A percentile compares a stretch with the other conserved stretches of the same genome.
Evolutionary conservation across 1,140 invertebrate species (phyloP).

Genomic region (Ridgeia piscesae): DNA sequence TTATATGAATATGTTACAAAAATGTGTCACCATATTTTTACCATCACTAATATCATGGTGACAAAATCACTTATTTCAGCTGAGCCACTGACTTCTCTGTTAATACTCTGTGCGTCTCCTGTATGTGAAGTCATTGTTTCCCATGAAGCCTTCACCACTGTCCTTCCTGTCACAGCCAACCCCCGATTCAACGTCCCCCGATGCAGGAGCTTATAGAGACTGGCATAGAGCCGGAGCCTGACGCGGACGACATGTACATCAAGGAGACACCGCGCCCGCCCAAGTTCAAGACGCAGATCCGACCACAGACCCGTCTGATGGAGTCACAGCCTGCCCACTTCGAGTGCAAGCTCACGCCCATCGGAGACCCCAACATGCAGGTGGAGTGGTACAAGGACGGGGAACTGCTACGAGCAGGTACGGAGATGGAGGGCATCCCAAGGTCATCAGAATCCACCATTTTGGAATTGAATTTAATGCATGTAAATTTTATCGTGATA

Average conservation of each 20-base stretch:
- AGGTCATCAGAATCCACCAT: neutral
- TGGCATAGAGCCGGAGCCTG: conserved; percentile 33
- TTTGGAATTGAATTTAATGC: neutral
- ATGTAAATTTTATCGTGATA: neutral
- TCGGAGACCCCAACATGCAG: conserved; percentile 94
- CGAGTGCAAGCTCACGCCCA: conserved; percentile 94
- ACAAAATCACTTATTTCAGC: neutral
- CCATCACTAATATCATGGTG: neutral
- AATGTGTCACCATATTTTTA: neutral
- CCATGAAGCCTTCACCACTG: neutral
- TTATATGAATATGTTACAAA: no score
- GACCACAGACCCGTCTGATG: conserved; percentile 66
- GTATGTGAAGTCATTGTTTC: neutral
- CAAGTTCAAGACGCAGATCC: conserved; percentile 89
- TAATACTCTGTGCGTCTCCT: neutral
- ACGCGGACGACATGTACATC: conserved; percentile 50
- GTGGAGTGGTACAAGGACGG: conserved; percentile 99
- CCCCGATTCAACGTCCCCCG: conserved; percentile 9
- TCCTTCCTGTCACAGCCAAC: neutral
- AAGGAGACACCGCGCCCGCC: conserved; percentile 64
- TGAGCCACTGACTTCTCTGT: neutral
- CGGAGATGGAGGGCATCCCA: neutral
- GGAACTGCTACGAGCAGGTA: conserved; percentile 73
- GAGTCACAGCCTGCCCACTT: conserved; percentile 95
- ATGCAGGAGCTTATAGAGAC: conserved; percentile 17